phyloP scores from a whole-genome alignment of 2,113 vertebrate species.

The Plotosus lineatus region DNA sequence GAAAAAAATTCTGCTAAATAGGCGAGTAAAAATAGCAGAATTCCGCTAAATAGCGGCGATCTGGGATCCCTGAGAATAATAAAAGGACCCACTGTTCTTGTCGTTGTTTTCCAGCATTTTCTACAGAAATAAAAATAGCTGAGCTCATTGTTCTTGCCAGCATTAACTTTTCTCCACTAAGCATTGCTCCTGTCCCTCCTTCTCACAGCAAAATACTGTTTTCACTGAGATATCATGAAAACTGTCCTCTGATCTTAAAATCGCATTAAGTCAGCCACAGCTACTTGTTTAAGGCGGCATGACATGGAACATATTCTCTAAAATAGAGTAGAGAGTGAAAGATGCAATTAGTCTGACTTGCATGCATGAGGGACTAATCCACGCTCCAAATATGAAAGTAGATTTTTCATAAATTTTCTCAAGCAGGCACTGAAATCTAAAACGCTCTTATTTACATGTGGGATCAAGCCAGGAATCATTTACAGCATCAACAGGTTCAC shows the following conservation, averaged over 20 bases:
- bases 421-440: not conserved
- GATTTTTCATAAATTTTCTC: constrained; percentile 17
- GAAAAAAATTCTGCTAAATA: too few relatives aligned
- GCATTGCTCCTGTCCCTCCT: not conserved
- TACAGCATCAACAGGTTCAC: not conserved
- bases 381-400: not conserved
- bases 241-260: constrained; percentile 34
- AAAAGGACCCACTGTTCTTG: not conserved
- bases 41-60: too few relatives aligned
- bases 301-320: constrained; percentile 17
- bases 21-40: too few relatives aligned
- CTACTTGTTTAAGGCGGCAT: constrained; percentile 24
- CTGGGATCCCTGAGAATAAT: too few relatives aligned
- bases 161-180: not conserved
- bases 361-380: constrained; percentile 20
- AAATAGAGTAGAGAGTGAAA: constrained; percentile 22
- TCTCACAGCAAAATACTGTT: constrained; percentile 27
- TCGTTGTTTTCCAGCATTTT: not conserved
- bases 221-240: constrained; percentile 20
- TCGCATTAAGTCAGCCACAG: constrained; percentile 15
- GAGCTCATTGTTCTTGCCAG: not conserved
- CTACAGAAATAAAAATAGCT: not conserved
- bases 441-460: constrained; percentile 4
- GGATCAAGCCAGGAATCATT: not conserved
- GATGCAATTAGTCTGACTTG: constrained; percentile 37